phyloP scores from a whole-genome alignment of 2,797 vertebrate genomes.

The Catamblyrhynchus diadema region DNA sequence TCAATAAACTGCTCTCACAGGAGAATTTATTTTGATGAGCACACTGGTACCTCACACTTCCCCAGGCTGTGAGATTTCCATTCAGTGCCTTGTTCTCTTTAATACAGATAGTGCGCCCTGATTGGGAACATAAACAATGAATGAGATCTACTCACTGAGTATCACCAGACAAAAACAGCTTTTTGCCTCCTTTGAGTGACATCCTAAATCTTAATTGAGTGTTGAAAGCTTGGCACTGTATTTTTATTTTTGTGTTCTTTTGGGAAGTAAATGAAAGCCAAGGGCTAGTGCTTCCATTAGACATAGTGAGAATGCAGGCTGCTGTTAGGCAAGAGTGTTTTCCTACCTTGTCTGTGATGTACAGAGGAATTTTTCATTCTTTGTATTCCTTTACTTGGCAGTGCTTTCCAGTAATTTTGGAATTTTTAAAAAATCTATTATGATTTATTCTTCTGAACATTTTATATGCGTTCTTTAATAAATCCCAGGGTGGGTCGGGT shows the following conservation, averaged over 20 bases:
- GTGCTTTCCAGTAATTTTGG: neutral
- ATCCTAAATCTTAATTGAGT: neutral
- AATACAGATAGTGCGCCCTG: neutral
- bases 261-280: neutral
- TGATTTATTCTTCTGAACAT: neutral
- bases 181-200: neutral
- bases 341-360: neutral
- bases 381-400: neutral
- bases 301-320: rapidly evolving
- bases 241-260: neutral
- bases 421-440: neutral
- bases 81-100: neutral
- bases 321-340: neutral
- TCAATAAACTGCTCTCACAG: constrained; percentile 59
- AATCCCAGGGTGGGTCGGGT: neutral
- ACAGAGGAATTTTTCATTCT: neutral
- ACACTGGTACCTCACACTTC: neutral
- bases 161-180: neutral
- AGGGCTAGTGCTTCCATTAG: neutral
- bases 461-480: neutral
- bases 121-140: neutral
- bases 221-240: neutral
- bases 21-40: constrained; percentile 27
- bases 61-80: neutral
- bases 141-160: neutral